Conservation (phyloP, 2,888 invertebrate species). For the Rhyacophila evoluta region DNA sequence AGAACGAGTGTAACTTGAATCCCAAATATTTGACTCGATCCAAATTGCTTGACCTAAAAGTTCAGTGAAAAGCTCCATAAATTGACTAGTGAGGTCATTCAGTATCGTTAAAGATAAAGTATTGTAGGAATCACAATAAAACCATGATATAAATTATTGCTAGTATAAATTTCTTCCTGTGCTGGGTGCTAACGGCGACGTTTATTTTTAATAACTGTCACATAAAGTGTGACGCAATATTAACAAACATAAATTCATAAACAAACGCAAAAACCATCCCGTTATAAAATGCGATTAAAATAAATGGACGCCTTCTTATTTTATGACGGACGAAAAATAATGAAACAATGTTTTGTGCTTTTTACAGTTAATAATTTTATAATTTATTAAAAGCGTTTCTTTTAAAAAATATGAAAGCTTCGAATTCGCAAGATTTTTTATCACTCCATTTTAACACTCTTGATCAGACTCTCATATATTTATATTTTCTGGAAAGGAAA, state of each 20-base stretch:
- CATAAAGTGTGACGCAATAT: not conserved
- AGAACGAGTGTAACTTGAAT: no score
- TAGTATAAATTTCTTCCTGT: not conserved
- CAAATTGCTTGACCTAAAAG: not conserved
- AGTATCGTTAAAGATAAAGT: not conserved
- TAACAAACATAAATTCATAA: constrained; percentile 10
- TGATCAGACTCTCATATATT: no score
- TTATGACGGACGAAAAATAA: not conserved
- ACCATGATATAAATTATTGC: not conserved
- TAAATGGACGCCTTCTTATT: not conserved
- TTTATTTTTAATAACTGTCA: constrained; percentile 11
- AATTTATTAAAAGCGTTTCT: not conserved
- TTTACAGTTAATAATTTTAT: not conserved
- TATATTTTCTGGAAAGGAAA: no score
- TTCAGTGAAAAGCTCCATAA: not conserved
- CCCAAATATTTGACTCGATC: not conserved
- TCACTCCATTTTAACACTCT: no score
- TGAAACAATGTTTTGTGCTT: not conserved
- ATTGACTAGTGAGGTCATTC: not conserved
- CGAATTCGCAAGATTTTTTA: no score
- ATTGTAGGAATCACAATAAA: not conserved
- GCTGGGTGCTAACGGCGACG: not conserved
- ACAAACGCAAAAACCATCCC: not conserved
- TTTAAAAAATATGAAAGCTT: no score
- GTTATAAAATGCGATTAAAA: constrained; percentile 19